These are phyloP conservation scores for Ictalurus punctatus DNA, from an alignment of 2,113 vertebrate genomes.

Conservation along the genomic window DNA sequence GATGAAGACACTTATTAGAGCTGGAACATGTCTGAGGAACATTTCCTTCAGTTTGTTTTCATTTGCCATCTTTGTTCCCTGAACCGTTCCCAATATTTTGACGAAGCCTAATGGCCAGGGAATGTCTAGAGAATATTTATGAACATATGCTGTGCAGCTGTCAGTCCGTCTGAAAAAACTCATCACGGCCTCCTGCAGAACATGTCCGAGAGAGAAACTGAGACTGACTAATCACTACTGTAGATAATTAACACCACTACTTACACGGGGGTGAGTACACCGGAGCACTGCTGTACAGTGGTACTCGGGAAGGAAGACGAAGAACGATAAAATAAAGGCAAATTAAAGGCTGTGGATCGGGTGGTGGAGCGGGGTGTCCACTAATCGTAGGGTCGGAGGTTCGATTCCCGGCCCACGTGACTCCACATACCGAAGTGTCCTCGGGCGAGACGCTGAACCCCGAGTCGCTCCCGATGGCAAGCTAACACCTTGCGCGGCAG, in stretches of 20 bases:
- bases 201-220: background rate
- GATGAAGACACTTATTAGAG: background rate
- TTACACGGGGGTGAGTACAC: background rate
- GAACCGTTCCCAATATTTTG: background rate
- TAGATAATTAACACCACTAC: background rate
- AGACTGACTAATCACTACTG: background rate
- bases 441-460: no score
- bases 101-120: background rate
- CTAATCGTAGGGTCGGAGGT: no score
- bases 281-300: background rate
- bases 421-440: no score
- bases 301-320: background rate
- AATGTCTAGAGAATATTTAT: conserved; percentile 9
- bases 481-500: no score
- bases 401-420: no score
- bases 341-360: no score
- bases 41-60: background rate
- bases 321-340: background rate
- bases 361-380: no score
- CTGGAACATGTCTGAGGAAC: background rate
- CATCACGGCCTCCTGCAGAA: background rate
- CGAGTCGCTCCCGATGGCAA: no score
- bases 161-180: background rate
- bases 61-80: background rate
- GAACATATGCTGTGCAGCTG: conserved; percentile 8